These are phyloP conservation scores for Papilio polyxenes DNA, from an alignment of 1,140 invertebrate species.

Conservation along the genomic window DNA sequence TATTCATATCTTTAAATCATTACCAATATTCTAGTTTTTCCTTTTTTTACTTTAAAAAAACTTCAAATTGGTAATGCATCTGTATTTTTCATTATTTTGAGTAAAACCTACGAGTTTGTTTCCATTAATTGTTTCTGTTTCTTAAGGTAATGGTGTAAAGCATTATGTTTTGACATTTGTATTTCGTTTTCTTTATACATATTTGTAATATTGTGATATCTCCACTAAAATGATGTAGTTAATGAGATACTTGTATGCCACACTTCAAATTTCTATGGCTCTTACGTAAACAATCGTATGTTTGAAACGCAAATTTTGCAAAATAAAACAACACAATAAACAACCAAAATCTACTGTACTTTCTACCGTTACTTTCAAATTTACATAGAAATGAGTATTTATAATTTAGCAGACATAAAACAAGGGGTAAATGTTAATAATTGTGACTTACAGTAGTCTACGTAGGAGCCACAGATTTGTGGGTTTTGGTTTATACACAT, in stretches of 20 bases:
- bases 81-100: background rate
- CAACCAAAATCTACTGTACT: no score
- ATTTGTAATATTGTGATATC: conserved; percentile 17
- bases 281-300: no score
- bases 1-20: background rate
- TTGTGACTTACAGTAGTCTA: background rate
- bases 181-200: conserved; percentile 3
- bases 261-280: background rate
- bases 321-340: no score
- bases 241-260: background rate
- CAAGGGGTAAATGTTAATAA: no score
- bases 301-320: no score
- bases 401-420: no score
- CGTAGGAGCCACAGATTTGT: no score
- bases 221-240: conserved; percentile 5
- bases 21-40: no score
- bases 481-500: background rate
- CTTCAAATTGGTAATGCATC: background rate
- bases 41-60: background rate
- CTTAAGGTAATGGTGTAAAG: background rate
- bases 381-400: no score
- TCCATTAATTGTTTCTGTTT: background rate
- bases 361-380: no score
- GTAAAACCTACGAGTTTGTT: background rate
- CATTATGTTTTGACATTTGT: background rate